Conservation (phyloP, 2,113 vertebrate species). For the Erythrocebus patas region DNA sequence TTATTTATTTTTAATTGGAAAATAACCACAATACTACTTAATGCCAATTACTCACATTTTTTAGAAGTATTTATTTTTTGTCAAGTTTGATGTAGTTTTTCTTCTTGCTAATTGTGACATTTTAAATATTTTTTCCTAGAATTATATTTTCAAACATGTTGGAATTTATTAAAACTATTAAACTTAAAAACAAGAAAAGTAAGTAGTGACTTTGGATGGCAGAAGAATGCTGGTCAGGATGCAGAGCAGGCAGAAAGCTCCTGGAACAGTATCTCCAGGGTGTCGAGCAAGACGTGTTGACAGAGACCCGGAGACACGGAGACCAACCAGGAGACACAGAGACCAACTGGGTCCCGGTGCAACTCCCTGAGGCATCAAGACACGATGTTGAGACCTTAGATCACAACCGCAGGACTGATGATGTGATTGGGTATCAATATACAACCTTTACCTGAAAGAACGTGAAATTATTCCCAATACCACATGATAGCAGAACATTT, state of each 20-base stretch:
- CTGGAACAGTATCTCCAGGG: rapidly evolving
- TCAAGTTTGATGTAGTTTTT: neutral
- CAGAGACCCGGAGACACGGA: neutral
- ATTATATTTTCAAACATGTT: neutral
- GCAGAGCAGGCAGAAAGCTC: neutral
- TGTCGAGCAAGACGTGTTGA: rapidly evolving
- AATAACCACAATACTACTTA: neutral
- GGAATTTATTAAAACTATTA: neutral
- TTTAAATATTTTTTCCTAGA: neutral
- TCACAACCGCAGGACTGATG: neutral
- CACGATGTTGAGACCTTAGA: neutral
- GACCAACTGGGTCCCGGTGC: rapidly evolving
- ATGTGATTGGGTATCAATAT: neutral
- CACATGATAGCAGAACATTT: rapidly evolving
- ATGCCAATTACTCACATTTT: neutral
- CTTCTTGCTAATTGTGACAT: neutral
- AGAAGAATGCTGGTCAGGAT: too few relatives aligned
- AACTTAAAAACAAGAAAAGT: neutral
- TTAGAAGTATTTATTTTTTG: neutral
- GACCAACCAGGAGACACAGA: rapidly evolving
- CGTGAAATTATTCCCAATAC: rapidly evolving
- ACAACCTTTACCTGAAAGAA: neutral
- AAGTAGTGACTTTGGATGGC: neutral
- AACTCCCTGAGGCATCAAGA: rapidly evolving
- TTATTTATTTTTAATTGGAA: neutral